Percentiles rank a stretch among this genome's conserved stretches.
Conservation (phyloP, 2,888 invertebrate genomes). For the Muschampia plurimacula region DNA sequence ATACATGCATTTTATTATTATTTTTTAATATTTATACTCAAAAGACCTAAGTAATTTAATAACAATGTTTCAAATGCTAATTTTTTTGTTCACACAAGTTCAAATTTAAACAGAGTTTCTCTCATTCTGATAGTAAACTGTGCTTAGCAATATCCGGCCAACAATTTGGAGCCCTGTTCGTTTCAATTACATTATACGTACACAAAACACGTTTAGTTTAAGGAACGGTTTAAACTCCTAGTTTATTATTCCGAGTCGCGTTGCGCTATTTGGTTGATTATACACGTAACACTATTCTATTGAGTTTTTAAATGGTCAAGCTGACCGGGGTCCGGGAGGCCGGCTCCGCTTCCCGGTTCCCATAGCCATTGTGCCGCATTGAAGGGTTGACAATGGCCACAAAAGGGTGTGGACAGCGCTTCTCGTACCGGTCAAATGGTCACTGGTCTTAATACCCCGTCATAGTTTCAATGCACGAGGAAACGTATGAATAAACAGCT, state of each 20-base stretch:
- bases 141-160: slow-evolving; percentile 17
- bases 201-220: slow-evolving; percentile 28
- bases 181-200: slow-evolving; percentile 20
- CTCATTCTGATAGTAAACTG: slow-evolving; percentile 21
- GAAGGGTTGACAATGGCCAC: slow-evolving; percentile 77
- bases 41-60: too few species aligned
- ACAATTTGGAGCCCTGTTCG: slow-evolving; percentile 14
- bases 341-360: slow-evolving; percentile 78
- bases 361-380: slow-evolving; percentile 70
- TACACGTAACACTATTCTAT: slow-evolving; percentile 56
- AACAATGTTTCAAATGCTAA: not conserved
- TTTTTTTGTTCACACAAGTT: not conserved
- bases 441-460: slow-evolving; percentile 66
- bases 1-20: not conserved
- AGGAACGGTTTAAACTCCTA: slow-evolving; percentile 31
- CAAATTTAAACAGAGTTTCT: not conserved
- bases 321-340: slow-evolving; percentile 55
- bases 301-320: slow-evolving; percentile 70
- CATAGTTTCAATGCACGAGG: slow-evolving; percentile 75
- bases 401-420: slow-evolving; percentile 83
- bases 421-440: slow-evolving; percentile 82
- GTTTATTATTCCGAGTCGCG: slow-evolving; percentile 32
- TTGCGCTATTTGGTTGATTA: slow-evolving; percentile 44
- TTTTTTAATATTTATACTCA: not conserved
- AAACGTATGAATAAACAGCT: slow-evolving; percentile 80